Base-by-base conservation (phyloP, 2,113 vertebrate species). In the Mola mola region DNA sequence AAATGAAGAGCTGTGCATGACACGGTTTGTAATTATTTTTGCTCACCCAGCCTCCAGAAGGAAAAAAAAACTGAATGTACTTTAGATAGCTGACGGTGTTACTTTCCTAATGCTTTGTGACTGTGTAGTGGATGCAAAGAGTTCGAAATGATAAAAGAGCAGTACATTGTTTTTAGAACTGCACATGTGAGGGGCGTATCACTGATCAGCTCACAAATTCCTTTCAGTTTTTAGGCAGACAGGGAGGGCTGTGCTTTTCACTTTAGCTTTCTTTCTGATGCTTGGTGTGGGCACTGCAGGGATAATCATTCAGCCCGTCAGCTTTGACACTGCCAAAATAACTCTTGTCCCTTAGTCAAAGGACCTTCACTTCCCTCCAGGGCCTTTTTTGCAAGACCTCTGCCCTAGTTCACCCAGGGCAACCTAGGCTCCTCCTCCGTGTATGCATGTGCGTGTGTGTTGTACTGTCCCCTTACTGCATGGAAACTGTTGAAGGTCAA, bases 371-470 rank as follows among this genome's bases (percentile, higher is more conserved):
- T 84, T 79, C 68, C 81, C 81, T 76, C 50, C 57, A 37, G 65
- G 69, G 78, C 66, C 72, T 86, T 85, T n/a, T 72, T 67, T 57
- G 63, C 64, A 75, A 87, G 86, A 89, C 86, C 89, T 90, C 85
- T 90, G 77, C 62, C 85, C 87, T 66, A 90, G 80, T 88, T 90
- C 87, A 89, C 83, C 82, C 84, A 53, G 89, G 82, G 85, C 86
- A 90, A 87, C 84, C 70, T 84, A 88, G 85, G 80, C 87, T 86
- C 89, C 87, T 86, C 89, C 89, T 85, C 69, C 53, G 53, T 62
- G 47, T 68, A 40, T 37, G 24, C 53, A 58, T 72, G 63, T 70
- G 52, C 59, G 61, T 56, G 56, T 59, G 73, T 81, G 77, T 76
- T 75, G 59, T 58, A 46, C 78, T 81, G 73, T 80, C 82, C 82